Evolutionary conservation across 2,888 invertebrate genomes (phyloP), one percentile per base, ranked within the genome.

Genomic region (Campoplex nolae): DNA sequence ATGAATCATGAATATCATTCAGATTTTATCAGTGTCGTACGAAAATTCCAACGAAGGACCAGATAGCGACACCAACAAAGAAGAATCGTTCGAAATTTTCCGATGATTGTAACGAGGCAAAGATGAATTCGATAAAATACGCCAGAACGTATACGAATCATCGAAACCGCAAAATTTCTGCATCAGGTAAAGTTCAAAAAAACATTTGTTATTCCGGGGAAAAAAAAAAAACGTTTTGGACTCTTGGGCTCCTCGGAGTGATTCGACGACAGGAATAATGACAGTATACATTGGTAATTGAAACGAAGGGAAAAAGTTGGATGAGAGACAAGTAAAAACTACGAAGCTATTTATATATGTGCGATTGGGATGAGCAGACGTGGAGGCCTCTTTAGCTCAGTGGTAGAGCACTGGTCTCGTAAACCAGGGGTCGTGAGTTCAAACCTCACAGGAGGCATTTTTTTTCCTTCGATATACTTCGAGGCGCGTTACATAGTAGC

Each of bases 371-470:
- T 1, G 42, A 18, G 58, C 48, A 51, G 48, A 18, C 77, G 75
- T 84, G 56, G 23, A 77, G 8, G 97, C 97, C 97, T 97, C 96
- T 96, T 97, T 97, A 97, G 97, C 97, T 97, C 97, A 97, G 97
- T 97, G 97, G 97, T 96, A 97, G 97, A 97, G 97, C 97, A 97
- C 97, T 97, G 97, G 97, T 97, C 97, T 97, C 97, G 97, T 97
- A 97, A 97, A 97, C 97, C 97, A 97, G 97, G 96, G 97, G 97
- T 97, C 97, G 97, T 97, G 97, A 97, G 97, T 97, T 97, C 97
- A 96, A 97, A 96, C 97, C 97, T 97, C 97, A 97, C 96, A 96
- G 97, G 97, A 96, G 97, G 97, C 97, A 97, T 82, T n/a, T 68
- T 88, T 89, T 90, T 90, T 86, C 91, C 89, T 89, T 82, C 80